A percentile compares a stretch with the other conserved stretches of the same genome.
Conservation (phyloP, 1,140 invertebrate genomes). For the Neotoxoptera formosana region DNA sequence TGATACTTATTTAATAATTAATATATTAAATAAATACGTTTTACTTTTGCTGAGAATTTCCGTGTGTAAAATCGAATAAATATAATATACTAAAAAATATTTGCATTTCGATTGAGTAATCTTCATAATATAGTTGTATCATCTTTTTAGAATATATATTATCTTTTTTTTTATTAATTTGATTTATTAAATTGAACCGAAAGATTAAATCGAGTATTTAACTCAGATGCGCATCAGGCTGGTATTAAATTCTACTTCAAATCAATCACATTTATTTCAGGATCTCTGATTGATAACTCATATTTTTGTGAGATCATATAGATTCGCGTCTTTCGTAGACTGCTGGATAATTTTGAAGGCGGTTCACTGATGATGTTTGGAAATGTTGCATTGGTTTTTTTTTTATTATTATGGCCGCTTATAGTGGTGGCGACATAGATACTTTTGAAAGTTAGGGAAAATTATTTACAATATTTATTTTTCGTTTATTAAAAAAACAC, state of each 20-base stretch:
- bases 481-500: background rate
- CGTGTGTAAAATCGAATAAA: background rate
- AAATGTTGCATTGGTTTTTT: background rate
- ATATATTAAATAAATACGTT: background rate
- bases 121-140: background rate
- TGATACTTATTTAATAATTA: background rate
- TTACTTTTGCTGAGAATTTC: background rate
- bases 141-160: background rate
- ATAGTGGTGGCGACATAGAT: background rate
- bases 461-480: background rate
- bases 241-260: background rate
- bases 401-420: background rate
- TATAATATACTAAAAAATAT: background rate
- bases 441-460: background rate
- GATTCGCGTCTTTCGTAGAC: background rate
- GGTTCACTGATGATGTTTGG: background rate
- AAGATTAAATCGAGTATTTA: background rate
- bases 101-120: background rate
- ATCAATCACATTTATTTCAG: background rate
- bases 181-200: background rate
- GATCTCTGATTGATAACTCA: background rate
- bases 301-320: too few species aligned
- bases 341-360: too few species aligned
- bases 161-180: background rate
- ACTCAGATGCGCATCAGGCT: background rate